Base-by-base conservation (phyloP, 2,888 invertebrate genomes). In the Catocala sponsa region DNA sequence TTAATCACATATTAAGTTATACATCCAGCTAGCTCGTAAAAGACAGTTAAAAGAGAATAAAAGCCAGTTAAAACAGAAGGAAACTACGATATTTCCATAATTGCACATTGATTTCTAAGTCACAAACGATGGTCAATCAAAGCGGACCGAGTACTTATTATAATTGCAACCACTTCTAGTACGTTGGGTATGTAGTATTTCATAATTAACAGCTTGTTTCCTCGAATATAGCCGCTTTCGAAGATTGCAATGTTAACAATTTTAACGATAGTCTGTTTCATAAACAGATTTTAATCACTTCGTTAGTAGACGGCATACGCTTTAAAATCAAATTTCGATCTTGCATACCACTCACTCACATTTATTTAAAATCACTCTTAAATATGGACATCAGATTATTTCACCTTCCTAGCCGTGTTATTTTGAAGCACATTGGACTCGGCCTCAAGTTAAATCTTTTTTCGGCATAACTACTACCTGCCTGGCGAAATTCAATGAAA, bases 321-420 rank as follows among this genome's bases (percentile, higher is more conserved):
- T 44, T 4, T 38, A 25, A 48, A 41, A 6, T 11, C 41, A 32
- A 48, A 41, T 48, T n/a, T 48, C 10, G 35, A 38, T 38, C 35
- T 38, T 38, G 35, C 41, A 6, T 41, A 10, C 13, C 12, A 32
- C 42, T 25, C 25, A 25, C 25, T 25, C 25, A 1, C 25, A 25
- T 42, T 53, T 62, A 70, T 67, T 55, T 64, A 7, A 51, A 11
- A 50, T 50, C 50, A 35, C 11, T 48, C 25, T 41, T 41, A 33
- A 43, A 50, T 54, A 56, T 70, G 59, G 55, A 49, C 35, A 72
- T 60, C 43, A 54, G 9, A 59, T 54, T 59, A 7, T 43, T n/a
- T 43, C 38, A 4, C 11, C 5, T 12, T 25, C 25, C 25, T 25
- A 25, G 2, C 35, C 6, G 1, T 38, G 6, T 9, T 38, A 38